These are phyloP conservation scores for Phocides pigmalion DNA, from an alignment of 1,140 invertebrate genomes.

Conservation along the genomic window DNA sequence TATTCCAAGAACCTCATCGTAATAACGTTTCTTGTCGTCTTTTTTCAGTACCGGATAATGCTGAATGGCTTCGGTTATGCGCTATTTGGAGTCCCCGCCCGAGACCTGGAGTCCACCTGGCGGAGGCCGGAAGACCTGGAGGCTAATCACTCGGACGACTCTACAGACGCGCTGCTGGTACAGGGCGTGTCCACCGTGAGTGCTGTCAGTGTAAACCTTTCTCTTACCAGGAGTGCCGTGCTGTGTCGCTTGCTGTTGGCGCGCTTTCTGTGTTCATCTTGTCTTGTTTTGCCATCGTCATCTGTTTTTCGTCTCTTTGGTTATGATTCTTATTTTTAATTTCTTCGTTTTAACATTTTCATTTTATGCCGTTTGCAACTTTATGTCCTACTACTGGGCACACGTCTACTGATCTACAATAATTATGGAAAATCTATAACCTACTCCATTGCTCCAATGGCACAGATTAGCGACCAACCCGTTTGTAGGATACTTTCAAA, in stretches of 20 bases:
- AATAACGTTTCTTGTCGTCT: too few species aligned
- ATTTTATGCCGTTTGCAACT: background rate
- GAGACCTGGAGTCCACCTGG: conserved; percentile 89
- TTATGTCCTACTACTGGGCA: too few species aligned
- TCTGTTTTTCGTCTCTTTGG: conserved; percentile 17
- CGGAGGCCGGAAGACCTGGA: conserved; percentile 85
- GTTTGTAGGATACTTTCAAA: too few species aligned
- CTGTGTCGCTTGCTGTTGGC: conserved; percentile 15
- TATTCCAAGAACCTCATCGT: too few species aligned
- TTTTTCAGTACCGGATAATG: conserved; percentile 90
- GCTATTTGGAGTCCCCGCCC: conserved; percentile 89
- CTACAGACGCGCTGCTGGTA: conserved; percentile 71
- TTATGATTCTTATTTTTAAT: conserved; percentile 1
- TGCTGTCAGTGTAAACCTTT: conserved; percentile 74
- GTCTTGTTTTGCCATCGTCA: conserved; percentile 20
- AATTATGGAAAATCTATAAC: too few species aligned
- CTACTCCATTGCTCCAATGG: too few species aligned
- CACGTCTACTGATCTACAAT: too few species aligned
- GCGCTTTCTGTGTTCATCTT: conserved; percentile 17
- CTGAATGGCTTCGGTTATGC: conserved; percentile 91
- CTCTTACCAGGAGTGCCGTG: conserved; percentile 45
- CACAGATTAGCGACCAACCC: too few species aligned
- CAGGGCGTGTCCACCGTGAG: conserved; percentile 80
- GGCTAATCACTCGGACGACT: conserved; percentile 80
- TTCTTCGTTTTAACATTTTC: background rate